phyloP scores from a whole-genome alignment of 1,140 invertebrate genomes.

The Dendrolimus kikuchii region DNA sequence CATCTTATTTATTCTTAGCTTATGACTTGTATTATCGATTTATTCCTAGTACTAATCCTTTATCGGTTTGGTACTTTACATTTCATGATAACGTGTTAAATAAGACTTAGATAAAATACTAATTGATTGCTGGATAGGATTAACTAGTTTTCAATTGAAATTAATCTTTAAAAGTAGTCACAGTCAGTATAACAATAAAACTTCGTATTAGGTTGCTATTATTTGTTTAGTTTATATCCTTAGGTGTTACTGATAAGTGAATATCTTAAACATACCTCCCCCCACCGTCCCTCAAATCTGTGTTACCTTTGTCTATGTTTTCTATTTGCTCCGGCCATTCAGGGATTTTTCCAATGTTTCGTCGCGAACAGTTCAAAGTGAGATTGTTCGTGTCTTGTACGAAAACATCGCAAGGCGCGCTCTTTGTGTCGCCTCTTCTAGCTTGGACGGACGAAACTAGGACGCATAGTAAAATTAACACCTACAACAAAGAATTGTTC shows the following conservation, averaged over 20 bases:
- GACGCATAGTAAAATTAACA: constrained; percentile 53
- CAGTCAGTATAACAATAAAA: constrained; percentile 1
- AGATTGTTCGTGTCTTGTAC: constrained; percentile 47
- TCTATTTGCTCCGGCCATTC: constrained; percentile 44
- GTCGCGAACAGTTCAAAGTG: constrained; percentile 55
- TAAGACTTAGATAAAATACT: no score
- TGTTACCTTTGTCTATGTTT: constrained; percentile 47
- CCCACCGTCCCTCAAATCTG: constrained; percentile 2
- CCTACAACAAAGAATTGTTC: constrained; percentile 53
- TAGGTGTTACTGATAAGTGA: no score
- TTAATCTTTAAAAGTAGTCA: no score
- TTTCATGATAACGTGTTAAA: no score
- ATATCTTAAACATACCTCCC: constrained; percentile 5
- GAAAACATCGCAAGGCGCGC: constrained; percentile 40
- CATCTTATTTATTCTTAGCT: no score
- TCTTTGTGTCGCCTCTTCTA: constrained; percentile 19
- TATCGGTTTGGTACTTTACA: no score
- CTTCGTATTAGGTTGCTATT: constrained; percentile 10
- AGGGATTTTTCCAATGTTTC: constrained; percentile 39
- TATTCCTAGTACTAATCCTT: no score
- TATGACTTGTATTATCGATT: no score
- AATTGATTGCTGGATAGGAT: no score
- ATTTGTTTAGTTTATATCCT: constrained; percentile 17
- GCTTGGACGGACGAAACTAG: constrained; percentile 38
- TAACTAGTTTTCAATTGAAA: no score